These are phyloP conservation scores for Caenorhabditis panamensis DNA, from an alignment of 2,888 invertebrate genomes.

Conservation along the genomic window DNA sequence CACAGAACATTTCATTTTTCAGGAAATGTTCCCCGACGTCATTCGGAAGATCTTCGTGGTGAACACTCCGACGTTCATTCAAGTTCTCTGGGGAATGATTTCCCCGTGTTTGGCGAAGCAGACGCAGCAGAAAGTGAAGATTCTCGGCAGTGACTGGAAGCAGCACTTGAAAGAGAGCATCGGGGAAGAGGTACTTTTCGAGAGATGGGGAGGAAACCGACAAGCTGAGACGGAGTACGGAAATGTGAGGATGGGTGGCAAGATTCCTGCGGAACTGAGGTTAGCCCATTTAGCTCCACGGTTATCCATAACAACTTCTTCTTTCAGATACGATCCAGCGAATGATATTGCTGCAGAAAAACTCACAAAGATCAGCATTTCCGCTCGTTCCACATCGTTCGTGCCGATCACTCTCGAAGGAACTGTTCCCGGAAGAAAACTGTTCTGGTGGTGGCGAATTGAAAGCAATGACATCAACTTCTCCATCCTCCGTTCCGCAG, in stretches of 20 bases:
- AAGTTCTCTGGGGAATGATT: slow-evolving; percentile 75
- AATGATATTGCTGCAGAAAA: slow-evolving; percentile 69
- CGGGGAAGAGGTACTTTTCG: slow-evolving; percentile 75
- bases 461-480: slow-evolving; percentile 71
- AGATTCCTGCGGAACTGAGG: slow-evolving; percentile 72
- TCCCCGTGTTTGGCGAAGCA: slow-evolving; percentile 76
- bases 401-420: slow-evolving; percentile 72
- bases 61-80: slow-evolving; percentile 76
- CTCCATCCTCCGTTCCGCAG: slow-evolving; percentile 62
- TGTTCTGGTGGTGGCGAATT: slow-evolving; percentile 77
- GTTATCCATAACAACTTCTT: not conserved
- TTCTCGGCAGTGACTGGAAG: slow-evolving; percentile 77
- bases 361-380: slow-evolving; percentile 70
- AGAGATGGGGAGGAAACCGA: slow-evolving; percentile 77
- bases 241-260: slow-evolving; percentile 76
- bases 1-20: slow-evolving; percentile 12
- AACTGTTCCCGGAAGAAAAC: slow-evolving; percentile 62
- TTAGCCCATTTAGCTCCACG: not conserved
- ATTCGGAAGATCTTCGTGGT: slow-evolving; percentile 76
- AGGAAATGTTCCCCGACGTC: slow-evolving; percentile 79
- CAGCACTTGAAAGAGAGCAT: slow-evolving; percentile 72
- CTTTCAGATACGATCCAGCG: slow-evolving; percentile 70
- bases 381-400: slow-evolving; percentile 70
- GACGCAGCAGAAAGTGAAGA: slow-evolving; percentile 77
- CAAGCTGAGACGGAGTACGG: slow-evolving; percentile 72